Evolutionary conservation across 2,888 invertebrate genomes (phyloP), one percentile per base, ranked within the genome.

Genomic region (Melanotus villosus): DNA sequence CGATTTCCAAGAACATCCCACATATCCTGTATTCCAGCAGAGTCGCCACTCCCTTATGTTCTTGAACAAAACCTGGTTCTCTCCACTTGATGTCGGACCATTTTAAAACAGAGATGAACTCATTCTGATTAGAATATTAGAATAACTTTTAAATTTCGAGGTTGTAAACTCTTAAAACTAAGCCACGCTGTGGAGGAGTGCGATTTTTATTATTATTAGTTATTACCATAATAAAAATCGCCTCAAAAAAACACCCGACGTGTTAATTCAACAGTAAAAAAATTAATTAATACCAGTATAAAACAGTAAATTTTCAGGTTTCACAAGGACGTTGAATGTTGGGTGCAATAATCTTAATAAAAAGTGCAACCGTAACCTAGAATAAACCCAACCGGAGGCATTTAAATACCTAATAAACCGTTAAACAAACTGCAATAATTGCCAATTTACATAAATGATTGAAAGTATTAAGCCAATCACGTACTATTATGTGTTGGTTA

Each of bases 381-480:
- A 52, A 52, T 52, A 32, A 16, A 10, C 4, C n/a, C n/a, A n/a
- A 32, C 34, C 52, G 10, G 18, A n/a, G 52, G 52, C 34, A 9
- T 30, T 52, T 32, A 52, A 47, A 32, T n/a, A 52, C 32, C 32
- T 16, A 18, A 52, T 52, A 19, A 9, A 38, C 62, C 62, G 62
- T 62, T 62, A 62, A 62, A 62, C 50, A 41, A 30, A 26, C 47
- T 62, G 47, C 16, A 50, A 32, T 47, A 36, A 47, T 47, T 50
- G 19, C 34, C 26, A 36, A 62, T 62, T 62, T 52, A 23, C 62
- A 62, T 62, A 50, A 60, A 62, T 62, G 38, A 62, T 47, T 47
- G 62, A 62, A 62, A 62, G 62, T 62, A 62, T 47, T 50, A 2
- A 36, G 12, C 2, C 32, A 62, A 62, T 62, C 34, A 50, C 19